A percentile compares a stretch with the other conserved stretches of the same genome.
These are phyloP conservation scores for Tenthredo distinguenda DNA, from an alignment of 2,888 invertebrate genomes.

Conservation along the genomic window DNA sequence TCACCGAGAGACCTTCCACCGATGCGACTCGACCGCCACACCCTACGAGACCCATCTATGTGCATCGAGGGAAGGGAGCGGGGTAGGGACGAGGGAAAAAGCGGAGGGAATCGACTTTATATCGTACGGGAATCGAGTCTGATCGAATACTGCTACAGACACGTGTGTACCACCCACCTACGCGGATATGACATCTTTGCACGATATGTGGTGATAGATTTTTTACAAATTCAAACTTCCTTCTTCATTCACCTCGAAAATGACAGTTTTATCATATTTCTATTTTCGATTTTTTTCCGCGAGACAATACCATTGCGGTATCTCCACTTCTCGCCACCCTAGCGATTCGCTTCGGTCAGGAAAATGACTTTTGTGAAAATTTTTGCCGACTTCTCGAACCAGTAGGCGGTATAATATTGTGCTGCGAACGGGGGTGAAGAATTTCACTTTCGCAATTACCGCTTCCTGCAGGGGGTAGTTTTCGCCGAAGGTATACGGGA, in stretches of 20 bases:
- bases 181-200: not conserved
- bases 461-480: not conserved
- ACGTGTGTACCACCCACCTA: not conserved
- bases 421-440: not conserved
- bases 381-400: too few relatives aligned
- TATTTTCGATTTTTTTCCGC: too few relatives aligned
- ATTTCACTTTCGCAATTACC: conserved; percentile 13
- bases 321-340: too few relatives aligned
- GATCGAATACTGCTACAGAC: conserved; percentile 4
- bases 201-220: not conserved
- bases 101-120: conserved; percentile 19
- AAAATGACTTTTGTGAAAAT: too few relatives aligned
- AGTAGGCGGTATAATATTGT: not conserved
- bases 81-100: not conserved
- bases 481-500: not conserved
- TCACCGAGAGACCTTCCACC: not conserved
- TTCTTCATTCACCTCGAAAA: not conserved
- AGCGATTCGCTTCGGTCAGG: too few relatives aligned
- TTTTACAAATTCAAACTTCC: not conserved
- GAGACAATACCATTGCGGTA: too few relatives aligned
- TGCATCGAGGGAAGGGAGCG: not conserved
- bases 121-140: conserved; percentile 30
- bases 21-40: conserved; percentile 21
- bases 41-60: conserved; percentile 6
- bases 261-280: not conserved